Evolutionary conservation across 2,797 vertebrate genomes (phyloP).

Genomic region (Dicrostonyx torquatus): DNA sequence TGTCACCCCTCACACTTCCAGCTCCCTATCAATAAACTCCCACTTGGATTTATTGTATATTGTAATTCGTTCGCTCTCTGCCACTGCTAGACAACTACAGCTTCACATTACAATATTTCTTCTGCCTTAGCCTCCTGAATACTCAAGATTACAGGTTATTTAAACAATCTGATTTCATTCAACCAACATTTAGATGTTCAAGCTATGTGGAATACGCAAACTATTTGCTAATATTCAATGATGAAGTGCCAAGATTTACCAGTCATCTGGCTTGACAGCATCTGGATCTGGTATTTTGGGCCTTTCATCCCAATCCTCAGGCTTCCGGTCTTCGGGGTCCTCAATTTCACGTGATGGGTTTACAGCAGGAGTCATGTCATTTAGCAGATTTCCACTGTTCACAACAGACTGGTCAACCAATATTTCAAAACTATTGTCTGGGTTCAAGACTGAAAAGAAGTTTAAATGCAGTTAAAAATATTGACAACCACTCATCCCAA

Average conservation of each 20-base stretch:
- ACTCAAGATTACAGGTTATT: background rate
- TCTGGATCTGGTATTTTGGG: constrained; percentile 97
- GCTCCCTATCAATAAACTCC: no score
- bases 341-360: constrained; percentile 97
- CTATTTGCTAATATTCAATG: background rate
- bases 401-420: constrained; percentile 95
- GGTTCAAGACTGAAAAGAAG: constrained; percentile 92
- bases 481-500: constrained; percentile 14
- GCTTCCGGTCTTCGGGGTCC: constrained; percentile 96
- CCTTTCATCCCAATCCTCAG: constrained; percentile 99
- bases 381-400: constrained; percentile 95
- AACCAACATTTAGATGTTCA: background rate
- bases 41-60: no score
- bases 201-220: background rate
- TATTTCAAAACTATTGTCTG: constrained; percentile 97
- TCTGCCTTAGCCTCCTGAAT: background rate
- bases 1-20: no score
- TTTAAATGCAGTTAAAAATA: constrained; percentile 50
- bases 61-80: no score
- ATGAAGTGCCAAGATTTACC: constrained; percentile 86
- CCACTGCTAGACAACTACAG: no score
- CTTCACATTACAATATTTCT: background rate
- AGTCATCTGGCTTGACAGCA: constrained; percentile 96
- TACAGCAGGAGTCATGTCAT: constrained; percentile 94
- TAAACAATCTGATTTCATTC: background rate